Evolutionary conservation across 2,888 invertebrate genomes (phyloP), one percentile per base, ranked within the genome.

Genomic region (Drosophila austrosaltans): DNA sequence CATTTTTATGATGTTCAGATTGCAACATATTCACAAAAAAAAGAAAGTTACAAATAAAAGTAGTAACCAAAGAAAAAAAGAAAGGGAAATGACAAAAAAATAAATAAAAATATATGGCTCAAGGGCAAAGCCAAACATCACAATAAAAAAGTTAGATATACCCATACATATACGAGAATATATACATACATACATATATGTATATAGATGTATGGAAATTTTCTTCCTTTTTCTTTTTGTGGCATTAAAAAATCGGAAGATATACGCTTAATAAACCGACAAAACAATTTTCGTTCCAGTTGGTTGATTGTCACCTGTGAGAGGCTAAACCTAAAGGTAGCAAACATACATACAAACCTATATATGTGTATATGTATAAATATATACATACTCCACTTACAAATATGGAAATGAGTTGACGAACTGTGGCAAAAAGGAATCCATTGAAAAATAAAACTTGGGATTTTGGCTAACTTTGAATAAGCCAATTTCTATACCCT

Each of bases 191-290:
- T 16, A 30, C 30, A 5, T 30, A 5, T 4, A 10, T 10, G 10
- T 22, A 10, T 48, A 3, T 5, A 22, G 8, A 22, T 48, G 22
- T 48, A 25, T 25, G 12, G 1, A 25, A 10, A 22, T 53, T 53
- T 53, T n/a, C 48, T 22, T 53, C 5, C 3, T 28, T 39, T 12
- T 22, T 16, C 20, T 28, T 56, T 32, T n/a, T 8, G n/a, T 54
- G 22, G 78, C 81, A 80, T 79, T 82, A 70, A 68, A 70, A 70
- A 67, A 70, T 69, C 59, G 66, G 69, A 71, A 69, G 65, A 83
- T 81, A 78, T 72, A 66, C 69, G 69, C 64, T 76, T 78, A 76
- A 79, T 81, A 83, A 75, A 72, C 76, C 67, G 76, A 78, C 69
- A 76, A 66, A 72, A 69, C 79, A 67, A 83, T 81, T 79, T 64